Evolutionary conservation across 2,113 vertebrate genomes (phyloP).

Genomic region (Pampusana beccarii): DNA sequence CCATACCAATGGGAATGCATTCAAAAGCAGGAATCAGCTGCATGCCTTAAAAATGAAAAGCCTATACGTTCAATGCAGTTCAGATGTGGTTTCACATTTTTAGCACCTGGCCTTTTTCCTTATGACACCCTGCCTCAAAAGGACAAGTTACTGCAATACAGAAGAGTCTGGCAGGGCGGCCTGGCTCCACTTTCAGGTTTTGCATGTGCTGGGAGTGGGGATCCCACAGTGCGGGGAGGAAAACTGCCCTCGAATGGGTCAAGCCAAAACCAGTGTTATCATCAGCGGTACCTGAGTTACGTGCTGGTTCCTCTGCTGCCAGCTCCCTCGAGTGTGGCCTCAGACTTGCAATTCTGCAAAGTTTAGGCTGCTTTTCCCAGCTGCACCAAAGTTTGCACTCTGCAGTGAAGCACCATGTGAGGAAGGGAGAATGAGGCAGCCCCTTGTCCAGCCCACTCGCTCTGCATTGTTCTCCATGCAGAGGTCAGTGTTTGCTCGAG

Average conservation of each 20-base stretch:
- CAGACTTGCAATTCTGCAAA: fast-evolving
- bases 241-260: fast-evolving
- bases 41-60: neutral
- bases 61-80: neutral
- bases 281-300: fast-evolving
- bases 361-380: neutral
- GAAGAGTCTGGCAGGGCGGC: neutral
- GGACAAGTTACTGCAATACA: neutral
- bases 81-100: neutral
- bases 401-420: neutral
- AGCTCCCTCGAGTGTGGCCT: neutral
- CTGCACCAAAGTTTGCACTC: neutral
- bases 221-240: fast-evolving
- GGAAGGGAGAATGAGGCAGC: neutral
- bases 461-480: fast-evolving
- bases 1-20: neutral
- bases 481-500: neutral
- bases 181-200: neutral
- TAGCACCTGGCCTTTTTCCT: neutral
- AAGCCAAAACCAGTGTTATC: neutral
- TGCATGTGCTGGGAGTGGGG: neutral
- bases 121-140: neutral
- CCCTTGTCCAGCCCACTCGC: fast-evolving
- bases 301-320: neutral
- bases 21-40: constrained; percentile 19